A percentile compares a stretch with the other conserved stretches of the same genome.
Evolutionary conservation across 2,113 vertebrate species (phyloP).

Genomic region (Epinephelus fuscoguttatus): DNA sequence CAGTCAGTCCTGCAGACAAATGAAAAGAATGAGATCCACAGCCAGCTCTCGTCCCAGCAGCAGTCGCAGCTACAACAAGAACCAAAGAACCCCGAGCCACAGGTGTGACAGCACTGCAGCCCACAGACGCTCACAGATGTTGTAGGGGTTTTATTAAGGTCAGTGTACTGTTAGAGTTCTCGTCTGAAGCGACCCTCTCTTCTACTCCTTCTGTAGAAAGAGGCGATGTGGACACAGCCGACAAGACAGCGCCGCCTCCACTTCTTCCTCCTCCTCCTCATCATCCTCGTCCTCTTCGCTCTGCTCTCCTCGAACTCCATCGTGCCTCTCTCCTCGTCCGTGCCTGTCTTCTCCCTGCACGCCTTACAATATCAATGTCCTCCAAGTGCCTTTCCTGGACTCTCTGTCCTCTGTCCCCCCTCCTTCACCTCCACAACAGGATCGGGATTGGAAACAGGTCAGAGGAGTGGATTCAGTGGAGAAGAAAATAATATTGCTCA

Average conservation of each 20-base stretch:
- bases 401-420: slow-evolving; percentile 70
- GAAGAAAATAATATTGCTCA: neutral
- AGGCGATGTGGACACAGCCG: slow-evolving; percentile 48
- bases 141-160: neutral
- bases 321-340: slow-evolving; percentile 57
- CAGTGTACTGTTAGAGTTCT: neutral
- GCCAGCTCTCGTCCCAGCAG: slow-evolving; percentile 64
- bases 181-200: neutral
- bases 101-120: slow-evolving; percentile 51
- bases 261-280: slow-evolving; percentile 78
- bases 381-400: slow-evolving; percentile 83
- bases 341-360: slow-evolving; percentile 68
- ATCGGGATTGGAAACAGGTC: slow-evolving; percentile 94
- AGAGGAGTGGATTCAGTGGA: slow-evolving; percentile 28
- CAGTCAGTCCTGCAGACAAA: slow-evolving; percentile 51
- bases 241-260: slow-evolving; percentile 75
- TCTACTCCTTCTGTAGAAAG: slow-evolving; percentile 36
- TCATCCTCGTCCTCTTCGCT: slow-evolving; percentile 80
- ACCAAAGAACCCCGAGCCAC: slow-evolving; percentile 53
- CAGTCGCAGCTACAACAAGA: slow-evolving; percentile 59
- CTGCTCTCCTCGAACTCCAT: slow-evolving; percentile 74
- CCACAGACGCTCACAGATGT: neutral
- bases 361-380: slow-evolving; percentile 56
- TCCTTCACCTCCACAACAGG: slow-evolving; percentile 75
- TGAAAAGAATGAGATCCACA: slow-evolving; percentile 43